A percentile compares a stretch with the other conserved stretches of the same genome.
phyloP scores from a whole-genome alignment of 1,140 invertebrate genomes.

The Bombus huntii region DNA sequence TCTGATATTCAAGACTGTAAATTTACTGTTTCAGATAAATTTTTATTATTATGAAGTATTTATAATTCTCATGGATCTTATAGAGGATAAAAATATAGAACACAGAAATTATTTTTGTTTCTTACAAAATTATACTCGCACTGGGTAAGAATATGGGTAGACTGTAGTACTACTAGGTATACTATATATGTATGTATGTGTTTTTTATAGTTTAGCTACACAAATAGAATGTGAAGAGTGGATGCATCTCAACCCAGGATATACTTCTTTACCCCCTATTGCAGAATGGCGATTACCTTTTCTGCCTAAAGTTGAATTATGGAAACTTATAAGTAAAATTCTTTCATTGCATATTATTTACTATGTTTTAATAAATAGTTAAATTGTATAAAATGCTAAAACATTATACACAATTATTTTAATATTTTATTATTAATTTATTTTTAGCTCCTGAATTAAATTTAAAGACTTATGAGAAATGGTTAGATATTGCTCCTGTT shows the following conservation, averaged over 20 bases:
- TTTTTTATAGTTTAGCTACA: slow-evolving; percentile 70
- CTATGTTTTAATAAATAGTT: not conserved
- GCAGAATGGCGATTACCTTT: slow-evolving; percentile 79
- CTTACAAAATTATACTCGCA: slow-evolving; percentile 74
- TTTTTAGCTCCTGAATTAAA: slow-evolving; percentile 78
- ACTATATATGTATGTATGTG: slow-evolving; percentile 18
- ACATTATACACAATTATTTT: not conserved
- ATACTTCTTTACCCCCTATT: slow-evolving; percentile 75
- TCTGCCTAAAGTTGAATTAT: slow-evolving; percentile 70
- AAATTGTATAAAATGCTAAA: not conserved
- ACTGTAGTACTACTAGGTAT: too few relatives aligned
- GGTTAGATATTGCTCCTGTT: slow-evolving; percentile 76
- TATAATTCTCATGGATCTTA: slow-evolving; percentile 75
- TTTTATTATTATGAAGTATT: slow-evolving; percentile 81
- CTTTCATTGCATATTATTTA: not conserved
- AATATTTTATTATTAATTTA: slow-evolving; percentile 16
- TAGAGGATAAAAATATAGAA: slow-evolving; percentile 64
- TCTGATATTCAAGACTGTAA: slow-evolving; percentile 5
- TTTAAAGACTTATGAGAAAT: slow-evolving; percentile 79
- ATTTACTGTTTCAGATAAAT: slow-evolving; percentile 71
- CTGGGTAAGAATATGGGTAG: slow-evolving; percentile 54
- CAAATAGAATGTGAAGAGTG: slow-evolving; percentile 76
- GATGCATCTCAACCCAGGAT: slow-evolving; percentile 71
- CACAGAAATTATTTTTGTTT: slow-evolving; percentile 72
- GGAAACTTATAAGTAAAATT: slow-evolving; percentile 72